Percentiles rank a stretch among this genome's conserved stretches.
These are phyloP conservation scores for Todiramphus chloris DNA, from an alignment of 2,113 vertebrate species.

Conservation along the genomic window DNA sequence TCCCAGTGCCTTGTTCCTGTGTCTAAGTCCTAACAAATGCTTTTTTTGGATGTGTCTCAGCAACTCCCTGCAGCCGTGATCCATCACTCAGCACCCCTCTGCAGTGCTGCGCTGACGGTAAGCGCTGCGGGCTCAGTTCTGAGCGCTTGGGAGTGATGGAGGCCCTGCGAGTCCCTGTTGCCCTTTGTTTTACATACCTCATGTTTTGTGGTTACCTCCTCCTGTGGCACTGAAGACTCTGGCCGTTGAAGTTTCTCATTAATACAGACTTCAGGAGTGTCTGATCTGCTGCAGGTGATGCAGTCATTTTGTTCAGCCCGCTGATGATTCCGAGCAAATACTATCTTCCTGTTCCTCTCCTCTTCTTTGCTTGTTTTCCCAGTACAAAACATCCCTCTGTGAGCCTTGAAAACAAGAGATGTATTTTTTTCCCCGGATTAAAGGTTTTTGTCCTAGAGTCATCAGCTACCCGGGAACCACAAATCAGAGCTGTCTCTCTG, in stretches of 20 bases:
- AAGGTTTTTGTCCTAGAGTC: not conserved
- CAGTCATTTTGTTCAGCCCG: not conserved
- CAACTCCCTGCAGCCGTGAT: not conserved
- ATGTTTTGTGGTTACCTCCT: not conserved
- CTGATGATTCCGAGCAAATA: not conserved
- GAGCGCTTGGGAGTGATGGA: not conserved
- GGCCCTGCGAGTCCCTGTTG: no score
- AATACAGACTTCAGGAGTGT: rapidly evolving
- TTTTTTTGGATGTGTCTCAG: not conserved
- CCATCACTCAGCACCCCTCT: not conserved
- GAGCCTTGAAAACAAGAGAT: not conserved
- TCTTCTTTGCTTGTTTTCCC: not conserved
- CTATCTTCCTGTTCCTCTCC: not conserved
- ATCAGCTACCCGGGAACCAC: not conserved
- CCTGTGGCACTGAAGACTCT: not conserved
- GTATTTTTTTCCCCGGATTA: not conserved
- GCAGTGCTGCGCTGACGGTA: rapidly evolving
- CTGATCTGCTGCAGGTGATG: not conserved
- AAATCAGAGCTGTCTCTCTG: not conserved
- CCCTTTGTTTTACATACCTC: not conserved
- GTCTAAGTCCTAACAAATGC: not conserved
- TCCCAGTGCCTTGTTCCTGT: not conserved
- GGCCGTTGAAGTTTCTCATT: not conserved
- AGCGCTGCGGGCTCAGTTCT: rapidly evolving
- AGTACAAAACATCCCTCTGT: not conserved